These are phyloP conservation scores for Vandiemenella viatica DNA, from an alignment of 2,888 invertebrate genomes.

Conservation along the genomic window DNA sequence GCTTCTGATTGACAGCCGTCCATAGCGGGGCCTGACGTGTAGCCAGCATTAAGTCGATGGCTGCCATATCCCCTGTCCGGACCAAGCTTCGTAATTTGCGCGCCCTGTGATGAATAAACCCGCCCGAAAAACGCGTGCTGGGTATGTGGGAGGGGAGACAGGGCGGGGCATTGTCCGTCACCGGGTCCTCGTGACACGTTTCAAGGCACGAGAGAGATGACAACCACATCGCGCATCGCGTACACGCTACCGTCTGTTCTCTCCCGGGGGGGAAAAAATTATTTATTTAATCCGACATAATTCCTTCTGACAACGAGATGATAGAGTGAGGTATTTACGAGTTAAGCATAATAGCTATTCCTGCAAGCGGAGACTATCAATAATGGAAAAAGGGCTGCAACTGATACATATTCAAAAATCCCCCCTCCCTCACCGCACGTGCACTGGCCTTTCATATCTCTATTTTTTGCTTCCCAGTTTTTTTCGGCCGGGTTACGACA, in stretches of 20 bases:
- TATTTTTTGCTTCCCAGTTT: neutral
- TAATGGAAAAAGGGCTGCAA: neutral
- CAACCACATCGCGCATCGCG: neutral
- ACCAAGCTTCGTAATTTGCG: no score
- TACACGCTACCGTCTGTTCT: neutral
- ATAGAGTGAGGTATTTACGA: neutral
- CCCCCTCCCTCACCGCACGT: no score
- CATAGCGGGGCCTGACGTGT: no score
- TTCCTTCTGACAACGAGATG: neutral
- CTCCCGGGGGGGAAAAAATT: neutral
- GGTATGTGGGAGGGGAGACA: no score
- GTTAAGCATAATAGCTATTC: neutral
- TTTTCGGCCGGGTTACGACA: neutral
- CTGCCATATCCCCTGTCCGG: no score
- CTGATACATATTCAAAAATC: neutral
- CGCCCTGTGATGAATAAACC: no score
- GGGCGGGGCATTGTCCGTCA: no score
- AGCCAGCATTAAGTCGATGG: no score
- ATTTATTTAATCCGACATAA: neutral
- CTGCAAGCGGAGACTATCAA: neutral
- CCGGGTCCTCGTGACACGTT: no score
- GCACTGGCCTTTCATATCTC: no score
- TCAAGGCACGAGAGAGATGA: neutral
- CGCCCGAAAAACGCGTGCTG: no score
- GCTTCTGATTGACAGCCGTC: no score